Conservation (phyloP, 2,888 invertebrate species). For the Drosophila kokeensis region DNA sequence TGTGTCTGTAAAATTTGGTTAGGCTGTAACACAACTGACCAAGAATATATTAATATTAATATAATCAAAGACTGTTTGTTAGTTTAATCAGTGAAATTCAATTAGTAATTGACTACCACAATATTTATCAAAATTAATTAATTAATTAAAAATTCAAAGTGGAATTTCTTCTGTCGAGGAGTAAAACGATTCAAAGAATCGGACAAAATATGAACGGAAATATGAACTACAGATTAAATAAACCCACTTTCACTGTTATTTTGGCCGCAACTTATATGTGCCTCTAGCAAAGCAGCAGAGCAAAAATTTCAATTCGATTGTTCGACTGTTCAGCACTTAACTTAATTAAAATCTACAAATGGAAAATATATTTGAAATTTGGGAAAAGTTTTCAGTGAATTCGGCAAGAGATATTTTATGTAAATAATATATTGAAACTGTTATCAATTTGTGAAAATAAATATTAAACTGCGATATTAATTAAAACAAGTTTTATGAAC, state of each 20-base stretch:
- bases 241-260: background rate
- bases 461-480: background rate
- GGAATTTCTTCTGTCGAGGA: background rate
- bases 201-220: background rate
- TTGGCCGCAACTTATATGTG: background rate
- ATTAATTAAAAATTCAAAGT: background rate
- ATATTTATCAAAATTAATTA: background rate
- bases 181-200: background rate
- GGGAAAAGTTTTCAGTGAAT: background rate
- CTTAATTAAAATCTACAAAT: background rate
- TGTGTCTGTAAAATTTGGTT: background rate
- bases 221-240: background rate
- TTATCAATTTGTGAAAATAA: background rate
- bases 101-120: background rate
- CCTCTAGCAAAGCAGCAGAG: background rate
- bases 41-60: background rate
- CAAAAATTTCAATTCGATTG: background rate
- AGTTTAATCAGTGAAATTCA: background rate
- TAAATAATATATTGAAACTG: background rate
- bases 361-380: background rate
- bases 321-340: background rate
- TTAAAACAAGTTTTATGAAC: background rate
- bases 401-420: background rate
- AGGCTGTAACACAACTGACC: background rate
- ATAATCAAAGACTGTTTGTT: background rate